phyloP scores from a whole-genome alignment of 2,888 invertebrate species.

The Diaperis boleti region DNA sequence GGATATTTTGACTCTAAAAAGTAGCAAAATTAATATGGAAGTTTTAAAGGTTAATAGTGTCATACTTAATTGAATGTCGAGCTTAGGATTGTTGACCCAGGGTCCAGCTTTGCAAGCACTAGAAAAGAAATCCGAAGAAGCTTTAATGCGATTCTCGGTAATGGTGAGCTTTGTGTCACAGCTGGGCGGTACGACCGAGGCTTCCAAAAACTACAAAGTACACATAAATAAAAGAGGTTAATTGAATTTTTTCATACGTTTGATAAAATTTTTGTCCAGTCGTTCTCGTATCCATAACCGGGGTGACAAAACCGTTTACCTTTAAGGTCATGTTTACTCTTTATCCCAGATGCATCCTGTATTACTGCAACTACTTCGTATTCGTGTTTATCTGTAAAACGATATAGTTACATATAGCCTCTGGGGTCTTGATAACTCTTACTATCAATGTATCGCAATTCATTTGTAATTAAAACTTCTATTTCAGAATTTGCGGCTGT shows the following conservation, averaged over 20 bases:
- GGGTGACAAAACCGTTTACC: conserved; percentile 86
- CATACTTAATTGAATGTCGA: conserved; percentile 78
- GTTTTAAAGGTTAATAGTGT: conserved; percentile 45
- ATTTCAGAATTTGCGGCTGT: conserved; percentile 77
- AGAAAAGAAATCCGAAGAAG: conserved; percentile 81
- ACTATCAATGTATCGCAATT: conserved; percentile 73
- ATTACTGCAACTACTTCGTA: conserved; percentile 78
- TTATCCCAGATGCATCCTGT: conserved; percentile 71
- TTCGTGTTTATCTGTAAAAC: conserved; percentile 66
- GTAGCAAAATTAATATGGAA: neutral
- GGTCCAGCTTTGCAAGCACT: conserved; percentile 88
- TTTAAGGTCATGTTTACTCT: conserved; percentile 72
- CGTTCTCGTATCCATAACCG: conserved; percentile 78
- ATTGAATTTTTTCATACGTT: conserved; percentile 69
- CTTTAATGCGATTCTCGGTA: conserved; percentile 82
- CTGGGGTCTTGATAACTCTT: conserved; percentile 12
- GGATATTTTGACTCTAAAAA: conserved; percentile 73
- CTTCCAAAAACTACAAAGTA: conserved; percentile 81
- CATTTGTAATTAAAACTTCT: conserved; percentile 78
- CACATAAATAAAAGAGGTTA: neutral
- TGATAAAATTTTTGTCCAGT: conserved; percentile 82
- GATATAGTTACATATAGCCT: conserved; percentile 42
- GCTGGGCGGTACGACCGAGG: conserved; percentile 76
- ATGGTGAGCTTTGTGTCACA: conserved; percentile 78
- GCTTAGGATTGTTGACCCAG: conserved; percentile 78